Percentiles rank a stretch among this genome's conserved stretches.
phyloP scores from a whole-genome alignment of 2,888 invertebrate genomes.

The Pristionchus exspectatus region DNA sequence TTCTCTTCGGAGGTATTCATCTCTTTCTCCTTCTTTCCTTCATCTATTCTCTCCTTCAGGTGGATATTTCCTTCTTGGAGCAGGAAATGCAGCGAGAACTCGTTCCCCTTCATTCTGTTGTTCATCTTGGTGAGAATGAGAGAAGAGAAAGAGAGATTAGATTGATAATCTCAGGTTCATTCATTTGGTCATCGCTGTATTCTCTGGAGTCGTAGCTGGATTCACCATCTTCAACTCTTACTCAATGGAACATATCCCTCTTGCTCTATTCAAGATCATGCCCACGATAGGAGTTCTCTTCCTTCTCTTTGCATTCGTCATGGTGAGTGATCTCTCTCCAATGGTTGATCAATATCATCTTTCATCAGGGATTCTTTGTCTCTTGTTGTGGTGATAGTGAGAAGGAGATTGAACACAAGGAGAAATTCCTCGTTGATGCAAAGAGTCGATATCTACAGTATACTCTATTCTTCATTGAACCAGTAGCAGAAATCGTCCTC shows the following conservation, averaged over 20 bases:
- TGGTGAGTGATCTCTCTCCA: neutral
- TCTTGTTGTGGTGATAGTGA: neutral
- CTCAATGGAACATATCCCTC: neutral
- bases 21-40: neutral
- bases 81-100: conserved; percentile 22
- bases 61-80: conserved; percentile 28
- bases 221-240: neutral
- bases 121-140: conserved; percentile 1
- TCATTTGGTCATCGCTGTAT: neutral
- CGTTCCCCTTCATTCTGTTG: neutral
- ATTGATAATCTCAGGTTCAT: conserved; percentile 32
- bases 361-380: conserved; percentile 17
- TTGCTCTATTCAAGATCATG: conserved; percentile 7
- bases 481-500: neutral
- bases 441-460: conserved; percentile 6
- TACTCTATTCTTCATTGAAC: neutral
- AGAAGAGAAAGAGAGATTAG: neutral
- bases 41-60: neutral
- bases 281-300: conserved; percentile 10
- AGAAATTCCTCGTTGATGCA: conserved; percentile 15
- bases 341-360: neutral
- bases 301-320: neutral
- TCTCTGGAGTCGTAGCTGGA: neutral
- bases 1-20: conserved; percentile 19
- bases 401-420: neutral